Percentiles rank a stretch among this genome's conserved stretches.
These are phyloP conservation scores for Drosophila sechellia DNA, from an alignment of 1,140 invertebrate species.

Conservation along the genomic window DNA sequence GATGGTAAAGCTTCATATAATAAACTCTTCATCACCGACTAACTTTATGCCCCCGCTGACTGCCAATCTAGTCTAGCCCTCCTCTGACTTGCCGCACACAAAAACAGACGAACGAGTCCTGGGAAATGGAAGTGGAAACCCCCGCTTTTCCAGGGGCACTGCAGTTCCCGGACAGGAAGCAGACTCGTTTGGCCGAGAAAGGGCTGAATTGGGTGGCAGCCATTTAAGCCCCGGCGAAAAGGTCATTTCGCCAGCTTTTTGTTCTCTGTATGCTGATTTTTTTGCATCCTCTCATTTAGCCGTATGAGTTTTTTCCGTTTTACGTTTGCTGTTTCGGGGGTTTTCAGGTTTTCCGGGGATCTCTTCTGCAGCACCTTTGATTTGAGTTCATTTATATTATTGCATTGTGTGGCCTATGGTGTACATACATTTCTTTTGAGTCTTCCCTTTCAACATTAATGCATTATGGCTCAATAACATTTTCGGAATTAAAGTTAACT, in stretches of 20 bases:
- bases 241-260: slow-evolving; percentile 76
- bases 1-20: background rate
- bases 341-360: slow-evolving; percentile 25
- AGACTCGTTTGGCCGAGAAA: slow-evolving; percentile 31
- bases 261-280: slow-evolving; percentile 69
- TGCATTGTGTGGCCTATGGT: slow-evolving; percentile 43
- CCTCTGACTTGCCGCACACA: slow-evolving; percentile 11
- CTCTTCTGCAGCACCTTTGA: slow-evolving; percentile 60
- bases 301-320: slow-evolving; percentile 20
- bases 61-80: slow-evolving; percentile 12
- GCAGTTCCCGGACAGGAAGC: slow-evolving; percentile 28
- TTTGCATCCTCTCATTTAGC: slow-evolving; percentile 32
- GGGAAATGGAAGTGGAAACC: slow-evolving; percentile 9
- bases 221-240: slow-evolving; percentile 77
- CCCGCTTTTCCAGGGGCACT: background rate
- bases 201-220: slow-evolving; percentile 41
- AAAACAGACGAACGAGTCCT: slow-evolving; percentile 13
- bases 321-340: slow-evolving; percentile 37
- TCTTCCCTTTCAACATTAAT: slow-evolving; percentile 15
- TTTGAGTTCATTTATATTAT: slow-evolving; percentile 35
- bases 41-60: slow-evolving; percentile 2
- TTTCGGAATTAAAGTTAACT: no score
- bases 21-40: background rate
- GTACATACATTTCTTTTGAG: slow-evolving; percentile 12
- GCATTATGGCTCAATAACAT: background rate